Base-by-base conservation (phyloP, 2,797 vertebrate genomes). In the Cyprinodon diabolis region DNA sequence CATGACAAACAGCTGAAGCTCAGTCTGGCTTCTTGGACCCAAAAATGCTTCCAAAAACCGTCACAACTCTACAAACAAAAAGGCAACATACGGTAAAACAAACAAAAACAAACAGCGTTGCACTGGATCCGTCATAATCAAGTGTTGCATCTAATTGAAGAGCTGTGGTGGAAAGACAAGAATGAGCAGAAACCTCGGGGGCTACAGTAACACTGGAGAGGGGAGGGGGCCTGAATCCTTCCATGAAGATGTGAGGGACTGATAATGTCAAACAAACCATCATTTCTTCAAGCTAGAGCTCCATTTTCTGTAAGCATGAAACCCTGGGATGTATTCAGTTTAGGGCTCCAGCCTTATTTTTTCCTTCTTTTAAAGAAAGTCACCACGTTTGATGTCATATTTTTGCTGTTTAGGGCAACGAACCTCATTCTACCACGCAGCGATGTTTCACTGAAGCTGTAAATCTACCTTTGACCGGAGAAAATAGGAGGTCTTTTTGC, bases 401-500 rank as follows among this genome's bases (percentile, higher is more conserved):
- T 19, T 63, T 43, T 63, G 40, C n/a, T 23, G 5, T 12, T 12
- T 65, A 4, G 12, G 40, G 21, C 60, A 43, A 43, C 60, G 10
- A 13, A 43, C 21, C 43, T 65, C n/a, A 65, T 23, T 65, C 12
- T 65, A n/a, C 62, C n/a, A 47, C n/a, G 43, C 62, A 23, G 21
- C 66, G 70, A 40, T 49, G 65, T 82, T 84, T 66, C 85, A 87
- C 69, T 76, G 80, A 81, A 75, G 73, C 72, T 79, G 69, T 91
- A 88, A 87, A 86, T 90, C 81, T 80, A 21, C 66, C 75, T 88
- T 85, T 77, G 80, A 89, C 82, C 75, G 75, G 67, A 60, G 74
- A 1, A 51, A 43, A 77, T 92, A 87, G 87, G 71, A 88, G 78
- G 79, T 75, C 68, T 75, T 85, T 84, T 51, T 21, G 78, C 86